Percentiles rank a stretch among this genome's conserved stretches.
Evolutionary conservation across 1,140 invertebrate genomes (phyloP).

Genomic region (Conus betulinus): DNA sequence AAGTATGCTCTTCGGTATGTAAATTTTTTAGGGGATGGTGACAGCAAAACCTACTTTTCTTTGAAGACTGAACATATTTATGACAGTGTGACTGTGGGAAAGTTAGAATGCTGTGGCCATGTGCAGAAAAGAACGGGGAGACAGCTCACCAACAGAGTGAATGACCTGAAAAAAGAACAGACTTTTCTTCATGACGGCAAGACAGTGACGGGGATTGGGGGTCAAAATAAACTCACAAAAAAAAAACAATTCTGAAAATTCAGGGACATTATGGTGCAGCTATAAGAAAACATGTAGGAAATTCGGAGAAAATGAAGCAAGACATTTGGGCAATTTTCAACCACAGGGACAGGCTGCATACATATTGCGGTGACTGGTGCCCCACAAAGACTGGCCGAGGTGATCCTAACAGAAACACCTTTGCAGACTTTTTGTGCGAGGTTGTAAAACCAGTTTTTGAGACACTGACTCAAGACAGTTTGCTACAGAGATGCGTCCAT

Average conservation of each 20-base stretch:
- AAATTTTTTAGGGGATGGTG: no score
- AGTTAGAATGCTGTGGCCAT: no score
- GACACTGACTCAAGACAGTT: not conserved
- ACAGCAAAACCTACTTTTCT: no score
- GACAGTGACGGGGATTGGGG: not conserved
- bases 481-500: constrained; percentile 35
- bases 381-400: not conserved
- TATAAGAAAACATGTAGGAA: constrained; percentile 18
- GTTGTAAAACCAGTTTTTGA: constrained; percentile 36
- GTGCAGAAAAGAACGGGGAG: no score
- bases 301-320: constrained; percentile 29
- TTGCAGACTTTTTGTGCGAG: constrained; percentile 25
- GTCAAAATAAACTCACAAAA: not conserved
- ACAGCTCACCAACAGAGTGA: not conserved
- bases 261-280: constrained; percentile 44
- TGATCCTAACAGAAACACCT: constrained; percentile 1
- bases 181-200: not conserved
- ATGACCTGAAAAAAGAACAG: not conserved
- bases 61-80: no score
- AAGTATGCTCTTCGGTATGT: no score
- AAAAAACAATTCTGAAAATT: not conserved
- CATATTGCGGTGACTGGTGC: constrained; percentile 32
- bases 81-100: no score
- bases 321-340: constrained; percentile 33
- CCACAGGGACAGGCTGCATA: constrained; percentile 18